Evolutionary conservation across 1,140 invertebrate species (phyloP).

Genomic region (Drosophila bifasciata): DNA sequence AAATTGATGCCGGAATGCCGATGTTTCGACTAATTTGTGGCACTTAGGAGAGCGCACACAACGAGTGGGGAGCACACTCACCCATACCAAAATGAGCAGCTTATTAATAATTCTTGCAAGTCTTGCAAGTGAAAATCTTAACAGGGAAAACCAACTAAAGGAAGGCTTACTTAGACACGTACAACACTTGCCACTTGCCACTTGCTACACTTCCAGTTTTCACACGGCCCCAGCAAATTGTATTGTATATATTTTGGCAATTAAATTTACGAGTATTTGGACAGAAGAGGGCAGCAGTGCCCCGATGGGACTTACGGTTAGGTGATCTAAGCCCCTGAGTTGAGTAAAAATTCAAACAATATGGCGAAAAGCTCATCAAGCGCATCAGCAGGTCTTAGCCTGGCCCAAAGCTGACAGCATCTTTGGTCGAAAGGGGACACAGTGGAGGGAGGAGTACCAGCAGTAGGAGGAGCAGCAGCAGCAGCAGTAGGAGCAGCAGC

Average conservation of each 20-base stretch:
- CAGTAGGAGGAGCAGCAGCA: slow-evolving; percentile 13
- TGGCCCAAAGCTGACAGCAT: slow-evolving; percentile 49
- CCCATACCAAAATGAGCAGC: slow-evolving; percentile 28
- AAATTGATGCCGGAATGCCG: slow-evolving; percentile 48
- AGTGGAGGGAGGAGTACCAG: slow-evolving; percentile 12
- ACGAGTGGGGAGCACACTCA: slow-evolving; percentile 13
- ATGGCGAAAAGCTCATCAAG: slow-evolving; percentile 71
- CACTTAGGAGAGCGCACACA: slow-evolving; percentile 15
- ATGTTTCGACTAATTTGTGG: slow-evolving; percentile 50
- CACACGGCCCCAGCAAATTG: no score
- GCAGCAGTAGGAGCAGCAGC: slow-evolving; percentile 8
- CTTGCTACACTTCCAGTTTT: not conserved
- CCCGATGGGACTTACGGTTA: not conserved
- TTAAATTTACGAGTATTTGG: slow-evolving; percentile 44
- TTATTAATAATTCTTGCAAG: slow-evolving; percentile 36
- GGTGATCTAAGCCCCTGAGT: slow-evolving; percentile 30
- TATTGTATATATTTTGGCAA: slow-evolving; percentile 13
- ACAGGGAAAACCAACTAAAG: not conserved
- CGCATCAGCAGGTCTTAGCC: slow-evolving; percentile 71
- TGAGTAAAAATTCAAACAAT: slow-evolving; percentile 72
- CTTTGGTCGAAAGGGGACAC: slow-evolving; percentile 3
- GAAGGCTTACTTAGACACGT: not conserved
- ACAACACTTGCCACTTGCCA: not conserved
- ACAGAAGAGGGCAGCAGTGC: not conserved
- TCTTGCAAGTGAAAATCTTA: not conserved